These are phyloP conservation scores for Lymantria dispar DNA, from an alignment of 2,888 invertebrate species.

Conservation along the genomic window DNA sequence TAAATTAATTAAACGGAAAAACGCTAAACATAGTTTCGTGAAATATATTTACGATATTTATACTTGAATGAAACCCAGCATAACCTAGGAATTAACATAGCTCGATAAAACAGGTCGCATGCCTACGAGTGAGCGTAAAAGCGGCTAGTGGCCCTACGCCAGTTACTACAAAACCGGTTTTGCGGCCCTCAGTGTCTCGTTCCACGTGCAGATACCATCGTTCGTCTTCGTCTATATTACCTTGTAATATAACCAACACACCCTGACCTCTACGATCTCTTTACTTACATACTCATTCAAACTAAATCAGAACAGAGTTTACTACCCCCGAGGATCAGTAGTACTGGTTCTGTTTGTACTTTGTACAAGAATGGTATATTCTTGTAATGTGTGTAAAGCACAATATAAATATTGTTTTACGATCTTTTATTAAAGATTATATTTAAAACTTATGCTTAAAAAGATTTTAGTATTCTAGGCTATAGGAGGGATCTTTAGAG, in stretches of 20 bases:
- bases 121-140: constrained; percentile 41
- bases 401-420: constrained; percentile 59
- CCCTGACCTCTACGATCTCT: constrained; percentile 31
- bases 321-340: constrained; percentile 18
- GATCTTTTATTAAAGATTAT: constrained; percentile 41
- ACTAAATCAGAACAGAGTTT: constrained; percentile 20
- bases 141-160: constrained; percentile 63
- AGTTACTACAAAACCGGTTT: constrained; percentile 71
- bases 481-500: constrained; percentile 28
- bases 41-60: neutral
- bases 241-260: constrained; percentile 34
- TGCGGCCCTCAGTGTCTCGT: constrained; percentile 44
- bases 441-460: constrained; percentile 22
- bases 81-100: constrained; percentile 21
- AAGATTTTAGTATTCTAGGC: constrained; percentile 19
- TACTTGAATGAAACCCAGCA: constrained; percentile 1
- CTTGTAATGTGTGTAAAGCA: constrained; percentile 48
- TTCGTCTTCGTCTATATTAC: constrained; percentile 75
- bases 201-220: constrained; percentile 70
- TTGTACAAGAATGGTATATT: constrained; percentile 42
- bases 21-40: neutral
- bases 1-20: no score
- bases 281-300: constrained; percentile 18
- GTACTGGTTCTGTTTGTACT: constrained; percentile 35
- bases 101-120: constrained; percentile 47